Base-by-base conservation (phyloP, 2,888 invertebrate genomes). In the Mythimna ferrago region DNA sequence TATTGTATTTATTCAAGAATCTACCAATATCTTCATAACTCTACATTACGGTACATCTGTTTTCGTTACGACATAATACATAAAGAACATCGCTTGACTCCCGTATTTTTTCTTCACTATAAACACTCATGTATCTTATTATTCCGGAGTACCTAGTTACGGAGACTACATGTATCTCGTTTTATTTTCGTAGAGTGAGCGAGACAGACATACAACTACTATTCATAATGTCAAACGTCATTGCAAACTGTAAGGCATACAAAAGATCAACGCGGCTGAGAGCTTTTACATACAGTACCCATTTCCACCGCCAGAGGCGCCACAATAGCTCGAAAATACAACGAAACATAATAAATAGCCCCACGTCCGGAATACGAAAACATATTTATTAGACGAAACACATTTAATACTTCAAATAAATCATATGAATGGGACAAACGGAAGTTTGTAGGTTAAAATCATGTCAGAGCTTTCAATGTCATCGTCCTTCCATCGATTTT, bases 301-400 rank as follows among this genome's bases (percentile, higher is more conserved):
- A 71, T 89, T 89, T 88, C 84, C 90, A 86, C 89, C 91, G 71
- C 82, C n/a, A 68, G 87, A 48, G 84, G 90, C 89, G 89, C 88
- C 77, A 84, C 80, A 51, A 65, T 69, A 60, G 75, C 69, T 69
- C 53, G 44, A 77, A 83, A 81, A 71, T 78, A 71, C 71, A 80
- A 69, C 73, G 61, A 72, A 81, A 84, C 80, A 83, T 86, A 81
- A 83, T 86, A 78, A 80, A 86, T 83, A 65, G 73, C 66, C 60
- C 53, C 56, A 75, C 77, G 72, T 73, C 66, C 71, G 68, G 58
- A 70, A 69, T 78, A 73, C 72, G 74, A 80, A 82, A 85, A 84
- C 82, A 81, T 80, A 83, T 82, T 78, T 82, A 85, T 83, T 79
- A 78, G 79, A 73, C 69, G 66, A 70, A 84, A 84, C 84, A 81